Percentiles rank a stretch among this genome's conserved stretches.
Evolutionary conservation across 2,113 vertebrate genomes (phyloP).

Genomic region (Rhombomys opimus): DNA sequence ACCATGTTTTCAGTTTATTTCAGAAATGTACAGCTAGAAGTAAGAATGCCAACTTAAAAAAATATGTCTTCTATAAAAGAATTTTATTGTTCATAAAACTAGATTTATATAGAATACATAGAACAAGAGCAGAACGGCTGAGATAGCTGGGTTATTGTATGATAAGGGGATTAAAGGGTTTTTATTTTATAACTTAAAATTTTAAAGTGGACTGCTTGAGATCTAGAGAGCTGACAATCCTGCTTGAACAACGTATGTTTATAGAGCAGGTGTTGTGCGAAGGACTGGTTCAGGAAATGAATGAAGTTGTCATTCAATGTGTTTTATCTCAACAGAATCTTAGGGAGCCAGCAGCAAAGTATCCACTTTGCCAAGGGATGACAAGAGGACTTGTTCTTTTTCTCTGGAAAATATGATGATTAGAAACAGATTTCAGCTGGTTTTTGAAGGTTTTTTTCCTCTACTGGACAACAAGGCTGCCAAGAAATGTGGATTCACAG

Average conservation of each 20-base stretch:
- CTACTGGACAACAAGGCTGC: conserved; percentile 82
- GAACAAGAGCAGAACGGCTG: background rate
- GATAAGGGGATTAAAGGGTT: conserved; percentile 34
- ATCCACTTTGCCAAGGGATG: conserved; percentile 81
- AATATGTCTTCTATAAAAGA: background rate
- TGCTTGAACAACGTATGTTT: conserved; percentile 60
- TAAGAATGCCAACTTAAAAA: background rate
- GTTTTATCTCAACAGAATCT: conserved; percentile 82
- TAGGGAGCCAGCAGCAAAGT: conserved; percentile 59
- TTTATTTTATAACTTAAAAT: conserved; percentile 69
- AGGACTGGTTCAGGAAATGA: conserved; percentile 74
- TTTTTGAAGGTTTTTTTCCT: conserved; percentile 81
- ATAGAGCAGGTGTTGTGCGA: conserved; percentile 81
- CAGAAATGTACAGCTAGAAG: background rate
- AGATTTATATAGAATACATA: background rate
- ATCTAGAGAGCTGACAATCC: conserved; percentile 68
- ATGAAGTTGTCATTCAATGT: conserved; percentile 85
- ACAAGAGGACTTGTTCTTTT: conserved; percentile 79
- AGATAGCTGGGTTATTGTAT: background rate
- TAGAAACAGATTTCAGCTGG: conserved; percentile 88
- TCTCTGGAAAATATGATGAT: conserved; percentile 85
- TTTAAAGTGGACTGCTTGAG: conserved; percentile 71
- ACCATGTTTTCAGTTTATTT: background rate
- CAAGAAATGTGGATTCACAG: conserved; percentile 86
- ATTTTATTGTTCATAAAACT: conserved; percentile 31